These are phyloP conservation scores for Colostygia pectinataria DNA, from an alignment of 2,888 invertebrate genomes.

Conservation along the genomic window DNA sequence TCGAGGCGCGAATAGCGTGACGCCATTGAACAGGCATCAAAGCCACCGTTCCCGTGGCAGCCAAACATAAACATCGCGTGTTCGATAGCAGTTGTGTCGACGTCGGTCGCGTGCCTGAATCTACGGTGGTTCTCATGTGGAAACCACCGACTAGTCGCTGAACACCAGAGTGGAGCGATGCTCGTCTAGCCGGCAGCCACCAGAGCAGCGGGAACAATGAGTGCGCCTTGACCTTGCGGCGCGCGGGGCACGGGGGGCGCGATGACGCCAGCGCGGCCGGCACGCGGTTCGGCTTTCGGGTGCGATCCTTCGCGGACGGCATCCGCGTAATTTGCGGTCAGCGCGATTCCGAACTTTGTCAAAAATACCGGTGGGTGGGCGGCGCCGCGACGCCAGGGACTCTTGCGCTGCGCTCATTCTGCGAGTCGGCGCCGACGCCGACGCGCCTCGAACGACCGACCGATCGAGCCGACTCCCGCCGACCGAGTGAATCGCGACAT, in stretches of 20 bases:
- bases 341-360: slow-evolving; percentile 70
- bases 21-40: slow-evolving; percentile 47
- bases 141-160: slow-evolving; percentile 46
- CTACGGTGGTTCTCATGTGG: slow-evolving; percentile 14
- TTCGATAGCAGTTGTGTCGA: slow-evolving; percentile 65
- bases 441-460: slow-evolving; percentile 80
- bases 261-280: slow-evolving; percentile 80
- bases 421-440: slow-evolving; percentile 81
- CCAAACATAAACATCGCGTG: slow-evolving; percentile 73
- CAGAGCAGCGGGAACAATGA: slow-evolving; percentile 70
- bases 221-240: slow-evolving; percentile 79
- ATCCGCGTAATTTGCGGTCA: slow-evolving; percentile 81
- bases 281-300: slow-evolving; percentile 79
- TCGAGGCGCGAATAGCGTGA: slow-evolving; percentile 51
- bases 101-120: slow-evolving; percentile 45
- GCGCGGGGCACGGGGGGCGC: slow-evolving; percentile 58
- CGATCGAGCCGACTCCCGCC: slow-evolving; percentile 76
- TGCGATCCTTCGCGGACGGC: slow-evolving; percentile 80
- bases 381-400: slow-evolving; percentile 65
- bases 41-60: slow-evolving; percentile 73
- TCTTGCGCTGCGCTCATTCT: slow-evolving; percentile 70
- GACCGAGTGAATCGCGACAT: slow-evolving; percentile 75
- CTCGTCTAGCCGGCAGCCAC: slow-evolving; percentile 55
- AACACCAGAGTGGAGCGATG: slow-evolving; percentile 52
- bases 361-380: slow-evolving; percentile 76